Evolutionary conservation across 2,797 vertebrate species (phyloP).

Genomic region (Hoplostethus mediterraneus): DNA sequence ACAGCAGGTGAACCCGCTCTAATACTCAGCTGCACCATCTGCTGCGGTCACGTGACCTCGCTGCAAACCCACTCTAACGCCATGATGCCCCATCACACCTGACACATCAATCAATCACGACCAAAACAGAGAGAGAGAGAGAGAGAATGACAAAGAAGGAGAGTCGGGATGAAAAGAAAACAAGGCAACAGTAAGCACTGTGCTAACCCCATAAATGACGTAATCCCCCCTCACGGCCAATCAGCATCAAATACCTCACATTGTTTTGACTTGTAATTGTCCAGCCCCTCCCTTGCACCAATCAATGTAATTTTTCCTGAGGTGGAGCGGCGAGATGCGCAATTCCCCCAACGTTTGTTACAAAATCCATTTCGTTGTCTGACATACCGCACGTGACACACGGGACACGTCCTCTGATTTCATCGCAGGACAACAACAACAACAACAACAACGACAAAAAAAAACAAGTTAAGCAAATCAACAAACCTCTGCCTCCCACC

Average conservation of each 20-base stretch:
- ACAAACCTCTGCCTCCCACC: constrained; percentile 83
- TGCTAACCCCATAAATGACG: constrained; percentile 3
- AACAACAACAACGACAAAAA: constrained; percentile 25
- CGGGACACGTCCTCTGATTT: constrained; percentile 12
- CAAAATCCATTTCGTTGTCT: constrained; percentile 4
- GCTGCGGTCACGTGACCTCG: constrained; percentile 87
- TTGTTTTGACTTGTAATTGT: constrained; percentile 35
- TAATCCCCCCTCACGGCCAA: constrained; percentile 6
- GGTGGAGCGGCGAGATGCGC: constrained; percentile 2
- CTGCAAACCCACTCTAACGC: constrained; percentile 86
- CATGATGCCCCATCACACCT: constrained; percentile 92
- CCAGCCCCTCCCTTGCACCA: constrained; percentile 8
- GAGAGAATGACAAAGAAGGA: constrained; percentile 23
- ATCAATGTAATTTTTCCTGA: background rate
- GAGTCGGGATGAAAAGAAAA: constrained; percentile 25
- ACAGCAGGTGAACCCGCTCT: constrained; percentile 89
- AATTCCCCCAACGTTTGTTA: background rate
- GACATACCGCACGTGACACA: background rate
- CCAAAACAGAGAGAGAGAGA: constrained; percentile 63
- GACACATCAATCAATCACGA: constrained; percentile 95
- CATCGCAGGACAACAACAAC: background rate
- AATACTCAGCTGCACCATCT: constrained; percentile 91
- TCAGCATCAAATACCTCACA: constrained; percentile 32
- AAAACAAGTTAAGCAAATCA: constrained; percentile 51
- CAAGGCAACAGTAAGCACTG: constrained; percentile 8